Base-by-base conservation (phyloP, 2,888 invertebrate species). In the Octodonta nipae region DNA sequence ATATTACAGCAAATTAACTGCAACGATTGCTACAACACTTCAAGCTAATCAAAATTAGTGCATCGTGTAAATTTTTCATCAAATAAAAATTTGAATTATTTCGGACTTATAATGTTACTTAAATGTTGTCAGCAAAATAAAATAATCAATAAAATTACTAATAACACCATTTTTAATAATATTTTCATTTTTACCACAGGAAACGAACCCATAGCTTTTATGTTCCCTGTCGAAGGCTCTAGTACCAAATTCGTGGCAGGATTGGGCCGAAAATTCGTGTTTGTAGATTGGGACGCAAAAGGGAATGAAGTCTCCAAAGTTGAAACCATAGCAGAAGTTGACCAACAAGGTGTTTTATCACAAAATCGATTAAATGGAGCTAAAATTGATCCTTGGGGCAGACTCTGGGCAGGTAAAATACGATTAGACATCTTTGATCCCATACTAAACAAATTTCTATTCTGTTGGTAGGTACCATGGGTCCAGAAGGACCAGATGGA, bases 361-460 rank as follows among this genome's bases (percentile, higher is more conserved):
- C 12, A 15, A 2, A 28, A 28, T 16, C 64, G 78, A 45, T 67
- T 81, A 50, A 83, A 83, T 46, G 82, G 82, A 46, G 82, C 71
- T 15, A 83, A 83, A 56, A 75, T 77, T 14, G 82, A 82, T 51
- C 71, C 73, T 7, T 55, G 58, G 5, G 82, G 82, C 1, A 62
- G 79, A 24, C 28, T 43, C 10, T 43, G 43, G 43, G 42, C 40
- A 13, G 37, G 37, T 31, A 29, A 14, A 12, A 10, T 14, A 13
- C 12, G 15, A 3, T 28, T 14, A 15, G n/a, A 28, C 28, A 8
- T 29, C n/a, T 26, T 16, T 2, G 11, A n/a, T 11, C n/a, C n/a
- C n/a, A n/a, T n/a, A n/a, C n/a, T n/a, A n/a, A n/a, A n/a, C n/a
- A n/a, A n/a, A n/a, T n/a, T n/a, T n/a, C n/a, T n/a, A 17, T 33